Percentiles rank a stretch among this genome's conserved stretches.
Conservation (phyloP, 2,797 vertebrate genomes). For the Microctenopoma lineatum region DNA sequence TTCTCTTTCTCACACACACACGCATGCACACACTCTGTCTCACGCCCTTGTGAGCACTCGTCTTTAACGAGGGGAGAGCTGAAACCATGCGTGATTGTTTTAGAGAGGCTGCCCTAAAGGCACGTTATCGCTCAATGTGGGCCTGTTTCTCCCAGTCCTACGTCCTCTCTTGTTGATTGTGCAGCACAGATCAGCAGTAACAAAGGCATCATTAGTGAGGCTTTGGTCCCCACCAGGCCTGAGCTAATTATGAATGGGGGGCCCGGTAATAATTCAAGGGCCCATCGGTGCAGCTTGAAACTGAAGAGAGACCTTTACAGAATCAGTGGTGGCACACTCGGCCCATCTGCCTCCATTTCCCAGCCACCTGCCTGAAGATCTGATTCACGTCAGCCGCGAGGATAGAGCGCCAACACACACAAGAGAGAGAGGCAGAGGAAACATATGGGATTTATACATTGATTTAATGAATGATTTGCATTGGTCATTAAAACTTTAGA, state of each 20-base stretch:
- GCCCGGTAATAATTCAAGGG: constrained; percentile 85
- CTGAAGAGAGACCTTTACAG: constrained; percentile 80
- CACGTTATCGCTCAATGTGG: constrained; percentile 80
- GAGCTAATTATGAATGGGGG: constrained; percentile 86
- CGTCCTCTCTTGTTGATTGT: constrained; percentile 84
- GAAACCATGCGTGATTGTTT: constrained; percentile 85
- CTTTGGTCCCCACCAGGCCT: constrained; percentile 84
- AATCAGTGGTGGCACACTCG: constrained; percentile 68
- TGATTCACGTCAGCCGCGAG: constrained; percentile 72
- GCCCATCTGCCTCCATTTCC: constrained; percentile 80
- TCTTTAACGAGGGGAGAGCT: constrained; percentile 85
- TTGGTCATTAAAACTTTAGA: constrained; percentile 66
- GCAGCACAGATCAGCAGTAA: constrained; percentile 81
- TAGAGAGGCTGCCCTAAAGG: constrained; percentile 85
- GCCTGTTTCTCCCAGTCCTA: constrained; percentile 78
- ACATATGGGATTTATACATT: constrained; percentile 75
- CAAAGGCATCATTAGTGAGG: constrained; percentile 86
- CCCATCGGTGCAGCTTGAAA: constrained; percentile 81
- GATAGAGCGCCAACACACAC: constrained; percentile 69
- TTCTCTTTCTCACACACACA: constrained; percentile 13
- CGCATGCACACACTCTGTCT: constrained; percentile 53
- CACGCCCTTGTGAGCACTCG: constrained; percentile 83
- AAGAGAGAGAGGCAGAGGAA: constrained; percentile 62
- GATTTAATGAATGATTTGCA: constrained; percentile 69
- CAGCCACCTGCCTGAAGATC: constrained; percentile 81